Evolutionary conservation across 1,140 invertebrate species (phyloP).

Genomic region (Brevipalpus yothersi): DNA sequence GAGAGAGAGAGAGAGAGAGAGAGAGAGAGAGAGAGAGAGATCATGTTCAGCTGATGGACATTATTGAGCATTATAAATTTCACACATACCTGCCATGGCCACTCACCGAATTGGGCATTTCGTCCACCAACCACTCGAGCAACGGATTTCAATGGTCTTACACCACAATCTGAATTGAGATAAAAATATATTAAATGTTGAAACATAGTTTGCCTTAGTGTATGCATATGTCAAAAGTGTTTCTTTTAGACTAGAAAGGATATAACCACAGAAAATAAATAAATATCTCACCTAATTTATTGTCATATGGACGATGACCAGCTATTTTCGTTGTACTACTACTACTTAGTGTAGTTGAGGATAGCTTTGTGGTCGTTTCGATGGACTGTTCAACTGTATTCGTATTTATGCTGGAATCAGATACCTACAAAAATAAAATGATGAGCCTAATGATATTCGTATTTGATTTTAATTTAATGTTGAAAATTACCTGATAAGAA

Average conservation of each 20-base stretch:
- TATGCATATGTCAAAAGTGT: not conserved
- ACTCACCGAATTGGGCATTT: constrained; percentile 54
- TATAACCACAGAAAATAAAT: not conserved
- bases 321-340: not conserved
- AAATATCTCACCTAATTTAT: not conserved
- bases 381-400: not conserved
- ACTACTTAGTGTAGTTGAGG: not conserved
- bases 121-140: constrained; percentile 74
- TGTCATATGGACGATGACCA: not conserved
- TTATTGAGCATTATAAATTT: not conserved
- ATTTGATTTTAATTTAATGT: too few relatives aligned
- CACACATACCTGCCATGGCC: constrained; percentile 59
- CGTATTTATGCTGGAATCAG: not conserved
- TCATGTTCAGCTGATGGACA: not conserved
- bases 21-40: too few relatives aligned
- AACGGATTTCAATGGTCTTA: constrained; percentile 38
- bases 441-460: too few relatives aligned
- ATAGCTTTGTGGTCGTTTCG: not conserved
- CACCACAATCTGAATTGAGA: constrained; percentile 43
- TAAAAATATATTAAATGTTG: not conserved
- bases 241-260: not conserved
- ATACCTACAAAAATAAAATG: not conserved
- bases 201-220: not conserved
- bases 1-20: not conserved
- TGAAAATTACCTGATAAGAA: not conserved